A percentile compares a stretch with the other conserved stretches of the same genome.
Evolutionary conservation across 2,888 invertebrate species (phyloP).

Genomic region (Trichogramma evanescens): DNA sequence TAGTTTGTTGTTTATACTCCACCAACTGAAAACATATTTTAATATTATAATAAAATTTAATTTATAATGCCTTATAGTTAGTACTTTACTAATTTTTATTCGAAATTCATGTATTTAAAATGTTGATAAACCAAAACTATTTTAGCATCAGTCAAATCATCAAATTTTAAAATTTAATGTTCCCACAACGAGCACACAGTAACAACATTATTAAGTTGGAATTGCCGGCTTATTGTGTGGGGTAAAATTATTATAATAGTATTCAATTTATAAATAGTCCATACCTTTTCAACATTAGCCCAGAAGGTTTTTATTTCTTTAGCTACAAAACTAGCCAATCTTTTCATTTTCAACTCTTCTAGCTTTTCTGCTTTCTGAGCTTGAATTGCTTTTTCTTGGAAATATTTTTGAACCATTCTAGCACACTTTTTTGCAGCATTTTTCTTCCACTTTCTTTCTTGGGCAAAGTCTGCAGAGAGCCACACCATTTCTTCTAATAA

Average conservation of each 20-base stretch:
- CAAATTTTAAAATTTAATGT: slow-evolving; percentile 32
- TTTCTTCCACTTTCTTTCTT: slow-evolving; percentile 97
- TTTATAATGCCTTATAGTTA: slow-evolving; percentile 11
- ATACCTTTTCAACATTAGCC: slow-evolving; percentile 88
- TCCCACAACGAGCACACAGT: slow-evolving; percentile 48
- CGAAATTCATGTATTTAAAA: slow-evolving; percentile 13
- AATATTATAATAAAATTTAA: slow-evolving; percentile 10
- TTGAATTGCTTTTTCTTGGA: slow-evolving; percentile 83
- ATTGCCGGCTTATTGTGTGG: slow-evolving; percentile 47
- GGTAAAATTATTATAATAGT: slow-evolving; percentile 27
- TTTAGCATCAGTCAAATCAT: background rate
- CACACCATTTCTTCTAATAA: slow-evolving; percentile 97
- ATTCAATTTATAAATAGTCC: background rate
- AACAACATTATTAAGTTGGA: slow-evolving; percentile 33
- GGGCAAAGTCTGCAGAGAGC: slow-evolving; percentile 95
- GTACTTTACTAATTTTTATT: background rate
- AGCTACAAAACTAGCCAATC: slow-evolving; percentile 84
- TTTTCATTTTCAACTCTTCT: slow-evolving; percentile 75
- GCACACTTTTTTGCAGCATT: slow-evolving; percentile 90
- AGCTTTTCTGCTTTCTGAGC: slow-evolving; percentile 88
- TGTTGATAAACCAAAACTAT: slow-evolving; percentile 15
- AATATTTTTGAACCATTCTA: slow-evolving; percentile 83
- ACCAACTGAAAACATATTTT: slow-evolving; percentile 59
- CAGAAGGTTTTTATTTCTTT: slow-evolving; percentile 93
- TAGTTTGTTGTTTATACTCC: slow-evolving; percentile 86